Percentiles rank a stretch among this genome's conserved stretches.
Evolutionary conservation across 2,113 vertebrate genomes (phyloP).

Genomic region (Ctenodactylus gundi): DNA sequence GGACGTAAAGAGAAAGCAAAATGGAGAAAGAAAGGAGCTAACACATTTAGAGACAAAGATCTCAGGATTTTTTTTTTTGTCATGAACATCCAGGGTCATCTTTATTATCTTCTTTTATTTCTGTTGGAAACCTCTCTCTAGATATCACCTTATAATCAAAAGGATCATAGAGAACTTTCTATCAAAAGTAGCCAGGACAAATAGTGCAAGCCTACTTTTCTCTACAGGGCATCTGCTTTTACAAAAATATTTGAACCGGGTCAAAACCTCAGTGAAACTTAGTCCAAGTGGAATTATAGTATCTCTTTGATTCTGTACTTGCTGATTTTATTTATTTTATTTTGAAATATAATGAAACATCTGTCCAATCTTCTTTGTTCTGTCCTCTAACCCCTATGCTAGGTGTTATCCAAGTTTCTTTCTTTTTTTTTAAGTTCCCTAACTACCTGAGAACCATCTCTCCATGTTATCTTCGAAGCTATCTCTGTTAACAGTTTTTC

Average conservation of each 20-base stretch:
- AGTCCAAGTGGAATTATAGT: neutral
- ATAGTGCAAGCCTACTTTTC: neutral
- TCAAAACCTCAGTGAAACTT: neutral
- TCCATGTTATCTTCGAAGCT: neutral
- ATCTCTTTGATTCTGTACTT: neutral
- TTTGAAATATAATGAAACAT: neutral
- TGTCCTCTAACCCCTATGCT: neutral
- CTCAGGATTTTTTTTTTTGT: neutral
- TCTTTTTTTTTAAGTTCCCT: neutral
- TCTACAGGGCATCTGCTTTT: neutral
- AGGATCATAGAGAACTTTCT: neutral
- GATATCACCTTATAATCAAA: neutral
- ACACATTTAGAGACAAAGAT: neutral
- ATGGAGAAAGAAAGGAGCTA: neutral
- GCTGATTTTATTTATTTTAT: neutral
- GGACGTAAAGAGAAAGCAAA: neutral
- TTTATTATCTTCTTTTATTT: neutral
- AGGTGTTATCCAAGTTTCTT: neutral
- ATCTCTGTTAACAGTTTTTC: no score
- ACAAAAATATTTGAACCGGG: conserved; percentile 12
- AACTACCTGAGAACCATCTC: neutral
- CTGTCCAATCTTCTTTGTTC: neutral
- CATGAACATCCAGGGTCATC: neutral
- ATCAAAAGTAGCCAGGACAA: neutral
- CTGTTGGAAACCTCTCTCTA: neutral